These are phyloP conservation scores for Coracias cyanogaster DNA, from an alignment of 2,797 vertebrate species.

Conservation along the genomic window DNA sequence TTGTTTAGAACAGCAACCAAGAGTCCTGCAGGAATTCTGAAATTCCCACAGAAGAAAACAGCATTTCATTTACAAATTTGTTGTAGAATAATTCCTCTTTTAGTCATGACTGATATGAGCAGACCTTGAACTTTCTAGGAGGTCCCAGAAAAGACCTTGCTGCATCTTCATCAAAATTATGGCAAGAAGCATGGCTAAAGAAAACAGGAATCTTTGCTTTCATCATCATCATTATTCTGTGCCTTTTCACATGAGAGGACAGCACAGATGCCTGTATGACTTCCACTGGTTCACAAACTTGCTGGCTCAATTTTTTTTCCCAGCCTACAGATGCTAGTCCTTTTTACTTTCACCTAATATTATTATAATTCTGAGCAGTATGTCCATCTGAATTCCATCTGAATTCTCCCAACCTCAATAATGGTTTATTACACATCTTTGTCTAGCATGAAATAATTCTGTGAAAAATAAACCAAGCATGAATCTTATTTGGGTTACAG, in stretches of 20 bases:
- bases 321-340: background rate
- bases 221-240: background rate
- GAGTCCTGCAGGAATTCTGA: background rate
- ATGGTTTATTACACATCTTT: conserved; percentile 3
- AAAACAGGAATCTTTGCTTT: background rate
- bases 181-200: background rate
- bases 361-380: background rate
- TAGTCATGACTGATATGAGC: background rate
- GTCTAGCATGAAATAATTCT: conserved; percentile 12
- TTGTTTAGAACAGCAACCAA: background rate
- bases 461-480: conserved; percentile 36
- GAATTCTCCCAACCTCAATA: background rate
- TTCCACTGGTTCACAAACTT: background rate
- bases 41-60: background rate
- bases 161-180: background rate
- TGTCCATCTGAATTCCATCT: too few species aligned
- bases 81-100: background rate
- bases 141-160: background rate
- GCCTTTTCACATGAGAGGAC: background rate
- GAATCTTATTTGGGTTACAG: conserved; percentile 58
- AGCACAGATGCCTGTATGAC: background rate
- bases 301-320: background rate
- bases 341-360: background rate
- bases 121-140: background rate
- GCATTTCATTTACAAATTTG: background rate